Evolutionary conservation across 2,888 invertebrate genomes (phyloP).

Genomic region (Brachyptera putata): DNA sequence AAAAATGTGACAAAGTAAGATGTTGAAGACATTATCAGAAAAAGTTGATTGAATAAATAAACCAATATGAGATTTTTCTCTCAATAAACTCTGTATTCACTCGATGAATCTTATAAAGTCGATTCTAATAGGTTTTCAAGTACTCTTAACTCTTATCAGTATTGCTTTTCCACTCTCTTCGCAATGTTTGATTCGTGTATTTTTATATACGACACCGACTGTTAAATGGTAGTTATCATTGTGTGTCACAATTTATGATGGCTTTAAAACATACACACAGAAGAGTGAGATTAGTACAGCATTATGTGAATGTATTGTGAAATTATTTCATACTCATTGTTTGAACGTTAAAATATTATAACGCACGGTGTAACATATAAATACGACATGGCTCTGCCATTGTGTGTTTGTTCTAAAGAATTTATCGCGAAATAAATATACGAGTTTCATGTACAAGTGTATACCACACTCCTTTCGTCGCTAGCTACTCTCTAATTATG

Average conservation of each 20-base stretch:
- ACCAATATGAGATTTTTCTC: too few species aligned
- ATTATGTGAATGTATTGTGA: conserved; percentile 11
- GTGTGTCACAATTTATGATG: conserved; percentile 29
- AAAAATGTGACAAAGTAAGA: too few species aligned
- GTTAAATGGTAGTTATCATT: conserved; percentile 31
- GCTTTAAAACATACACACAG: conserved; percentile 26
- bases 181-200: conserved; percentile 2
- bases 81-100: too few species aligned
- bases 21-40: too few species aligned
- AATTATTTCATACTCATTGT: conserved; percentile 12
- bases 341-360: conserved; percentile 1
- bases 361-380: background rate
- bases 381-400: conserved; percentile 1
- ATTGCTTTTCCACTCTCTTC: conserved; percentile 1
- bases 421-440: conserved; percentile 1
- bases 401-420: background rate
- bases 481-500: too few species aligned
- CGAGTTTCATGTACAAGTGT: too few species aligned
- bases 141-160: too few species aligned
- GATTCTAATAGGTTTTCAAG: too few species aligned
- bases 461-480: too few species aligned
- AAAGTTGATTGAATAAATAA: too few species aligned
- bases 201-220: conserved; percentile 18
- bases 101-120: too few species aligned
- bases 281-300: conserved; percentile 20